Evolutionary conservation across 2,888 invertebrate genomes (phyloP).

Genomic region (Blomia tropicalis): DNA sequence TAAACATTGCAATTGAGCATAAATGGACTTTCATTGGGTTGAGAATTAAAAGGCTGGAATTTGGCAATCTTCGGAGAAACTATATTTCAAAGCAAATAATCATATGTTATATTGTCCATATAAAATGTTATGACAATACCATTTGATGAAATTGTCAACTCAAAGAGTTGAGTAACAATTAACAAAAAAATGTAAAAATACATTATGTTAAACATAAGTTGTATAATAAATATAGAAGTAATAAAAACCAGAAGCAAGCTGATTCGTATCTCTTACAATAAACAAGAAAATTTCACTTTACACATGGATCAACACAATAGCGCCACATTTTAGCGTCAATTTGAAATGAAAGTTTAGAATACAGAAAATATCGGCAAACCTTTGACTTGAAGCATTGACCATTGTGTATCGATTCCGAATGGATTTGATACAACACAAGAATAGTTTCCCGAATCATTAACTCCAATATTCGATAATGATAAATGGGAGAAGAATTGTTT

Average conservation of each 20-base stretch:
- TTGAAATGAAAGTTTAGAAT: background rate
- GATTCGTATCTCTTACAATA: too few species aligned
- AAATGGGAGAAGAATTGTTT: background rate
- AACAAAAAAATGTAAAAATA: too few species aligned
- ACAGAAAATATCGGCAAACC: background rate
- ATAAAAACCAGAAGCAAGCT: too few species aligned
- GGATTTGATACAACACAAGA: conserved; percentile 24
- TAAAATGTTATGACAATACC: too few species aligned
- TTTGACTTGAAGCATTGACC: conserved; percentile 4
- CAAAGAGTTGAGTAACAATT: too few species aligned
- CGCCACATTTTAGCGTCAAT: background rate
- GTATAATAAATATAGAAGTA: too few species aligned
- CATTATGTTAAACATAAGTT: too few species aligned
- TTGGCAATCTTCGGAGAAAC: background rate
- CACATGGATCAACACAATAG: too few species aligned
- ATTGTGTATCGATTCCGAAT: conserved; percentile 9
- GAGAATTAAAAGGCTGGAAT: background rate
- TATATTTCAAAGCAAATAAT: background rate
- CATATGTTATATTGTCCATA: too few species aligned
- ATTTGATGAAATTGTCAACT: too few species aligned
- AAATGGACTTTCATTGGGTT: background rate
- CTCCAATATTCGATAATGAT: conserved; percentile 18
- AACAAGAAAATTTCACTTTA: too few species aligned
- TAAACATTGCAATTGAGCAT: background rate
- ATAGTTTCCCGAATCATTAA: conserved; percentile 26